Percentiles rank a stretch among this genome's conserved stretches.
Evolutionary conservation across 1,140 invertebrate genomes (phyloP).

Genomic region (Euura lappo): DNA sequence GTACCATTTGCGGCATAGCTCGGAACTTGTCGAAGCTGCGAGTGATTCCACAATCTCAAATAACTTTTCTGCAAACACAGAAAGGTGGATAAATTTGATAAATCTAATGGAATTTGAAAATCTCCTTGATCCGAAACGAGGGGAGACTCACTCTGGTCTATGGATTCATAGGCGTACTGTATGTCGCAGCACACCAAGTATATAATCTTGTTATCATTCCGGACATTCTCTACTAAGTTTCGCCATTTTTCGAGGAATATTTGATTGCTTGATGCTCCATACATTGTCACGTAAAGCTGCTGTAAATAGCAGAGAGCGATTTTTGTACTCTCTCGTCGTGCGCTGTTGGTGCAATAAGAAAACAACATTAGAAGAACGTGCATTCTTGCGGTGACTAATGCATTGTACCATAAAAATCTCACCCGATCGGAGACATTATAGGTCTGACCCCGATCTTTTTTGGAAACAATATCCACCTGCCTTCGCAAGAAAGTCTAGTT

Average conservation of each 20-base stretch:
- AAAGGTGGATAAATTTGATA: background rate
- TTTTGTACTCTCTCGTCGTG: background rate
- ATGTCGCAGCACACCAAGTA: slow-evolving; percentile 20
- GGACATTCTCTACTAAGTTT: background rate
- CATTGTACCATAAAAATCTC: background rate
- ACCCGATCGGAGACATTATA: background rate
- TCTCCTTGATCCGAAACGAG: background rate
- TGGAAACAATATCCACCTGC: background rate
- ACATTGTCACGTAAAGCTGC: background rate
- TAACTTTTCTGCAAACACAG: background rate
- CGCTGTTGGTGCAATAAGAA: background rate
- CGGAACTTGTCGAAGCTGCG: background rate
- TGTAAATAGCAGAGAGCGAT: background rate
- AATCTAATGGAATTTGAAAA: background rate
- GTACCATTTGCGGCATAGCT: background rate
- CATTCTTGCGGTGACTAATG: too few species aligned
- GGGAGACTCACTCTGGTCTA: slow-evolving; percentile 1
- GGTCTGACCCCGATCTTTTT: background rate
- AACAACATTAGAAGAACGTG: too few species aligned
- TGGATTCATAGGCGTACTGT: slow-evolving; percentile 13
- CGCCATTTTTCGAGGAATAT: background rate
- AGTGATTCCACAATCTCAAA: slow-evolving; percentile 4
- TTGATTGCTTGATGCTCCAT: background rate
- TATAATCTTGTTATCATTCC: background rate
- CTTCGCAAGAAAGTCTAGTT: background rate